Evolutionary conservation across 1,140 invertebrate genomes (phyloP), one percentile per base, ranked within the genome.

Genomic region (Drosophila murphyi): DNA sequence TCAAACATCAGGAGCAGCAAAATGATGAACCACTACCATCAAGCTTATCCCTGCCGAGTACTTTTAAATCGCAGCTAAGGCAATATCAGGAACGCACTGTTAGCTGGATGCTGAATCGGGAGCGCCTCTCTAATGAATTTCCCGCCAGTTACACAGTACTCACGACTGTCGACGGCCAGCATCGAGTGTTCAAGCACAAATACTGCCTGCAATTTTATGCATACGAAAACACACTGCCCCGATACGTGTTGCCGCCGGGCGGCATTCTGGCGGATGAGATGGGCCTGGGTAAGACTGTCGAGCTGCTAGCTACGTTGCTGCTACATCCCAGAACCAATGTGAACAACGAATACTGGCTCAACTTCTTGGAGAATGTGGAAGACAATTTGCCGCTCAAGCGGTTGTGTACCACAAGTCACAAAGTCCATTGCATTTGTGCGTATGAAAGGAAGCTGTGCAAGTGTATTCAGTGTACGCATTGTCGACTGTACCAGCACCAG

Each of bases 251-350:
- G 32, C 92, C 93, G 41, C 94, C 93, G n/a, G 96, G 96, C 57
- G 96, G 96, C 4, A 96, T 97, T 61, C 92, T 97, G 51, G 96
- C 96, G 12, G 96, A 97, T 93, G 96, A 97, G 93, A 97, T 97
- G 96, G 96, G 96, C 6, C 90, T 97, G 12, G 96, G 96, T 2
- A 97, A 97, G 93, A 97, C 96, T 0, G 95, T 97, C 3, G 96
- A 97, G 93, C 94, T 97, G 28, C 82, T 97, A 7, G 94, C 95
- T 10, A 94, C 95, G 62, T 94, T 97, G 75, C 85, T 97, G 48
- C 81, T 93, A 3, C 94, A 97, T 93, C 94, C 94, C 7, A 80
- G 94, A 32, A 43, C 12, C 7, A 31, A 55, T 2, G 32, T 48
- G 6, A 31, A 10, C 0, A 78, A 75, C 45, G 61, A 7, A 0